Base-by-base conservation (phyloP, 2,113 vertebrate genomes). In the Lota lota region DNA sequence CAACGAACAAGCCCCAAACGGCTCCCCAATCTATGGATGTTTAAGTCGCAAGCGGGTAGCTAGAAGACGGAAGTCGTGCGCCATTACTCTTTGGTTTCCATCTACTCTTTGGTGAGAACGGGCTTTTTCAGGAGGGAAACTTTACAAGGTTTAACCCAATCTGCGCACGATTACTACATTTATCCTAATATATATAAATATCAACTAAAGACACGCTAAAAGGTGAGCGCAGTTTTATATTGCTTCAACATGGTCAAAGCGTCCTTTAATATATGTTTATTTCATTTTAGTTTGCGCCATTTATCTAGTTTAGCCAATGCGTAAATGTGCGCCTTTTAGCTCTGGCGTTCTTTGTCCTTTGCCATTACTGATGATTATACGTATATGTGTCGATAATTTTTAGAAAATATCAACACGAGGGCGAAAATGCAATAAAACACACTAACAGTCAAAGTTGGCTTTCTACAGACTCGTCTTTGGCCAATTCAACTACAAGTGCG, bases 101-200 rank as follows among this genome's bases (percentile, higher is more conserved):
- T 47, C 61, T 1, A 6, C 73, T 74, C 51, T 78, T 69, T 78
- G 60, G 72, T 83, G 90, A 76, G 88, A 89, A 79, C 89, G 80
- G 88, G 90, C 79, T 58, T 90, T 91, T 93, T 91, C 91, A 87
- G 90, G 91, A 92, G 92, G 92, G 91, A 94, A 94, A 93, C 90
- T 92, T 92, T 89, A 77, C 81, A 72, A 81, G 86, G 76, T 91
- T 92, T 91, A 86, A 90, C 90, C 73, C 86, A 88, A 92, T 90
- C 88, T 80, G 85, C 86, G 79, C 81, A 76, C 87, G 83, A 79
- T 75, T 78, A 76, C 77, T 78, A 79, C 82, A 77, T 80, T 77
- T 78, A 60, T 71, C 80, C 79, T 33, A 1, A 80, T 69, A 80
- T 69, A 87, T 83, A 75, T 73, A 64, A 72, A 71, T 76, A 85